These are phyloP conservation scores for Drosophila stalkeri DNA, from an alignment of 2,888 invertebrate species.

Conservation along the genomic window DNA sequence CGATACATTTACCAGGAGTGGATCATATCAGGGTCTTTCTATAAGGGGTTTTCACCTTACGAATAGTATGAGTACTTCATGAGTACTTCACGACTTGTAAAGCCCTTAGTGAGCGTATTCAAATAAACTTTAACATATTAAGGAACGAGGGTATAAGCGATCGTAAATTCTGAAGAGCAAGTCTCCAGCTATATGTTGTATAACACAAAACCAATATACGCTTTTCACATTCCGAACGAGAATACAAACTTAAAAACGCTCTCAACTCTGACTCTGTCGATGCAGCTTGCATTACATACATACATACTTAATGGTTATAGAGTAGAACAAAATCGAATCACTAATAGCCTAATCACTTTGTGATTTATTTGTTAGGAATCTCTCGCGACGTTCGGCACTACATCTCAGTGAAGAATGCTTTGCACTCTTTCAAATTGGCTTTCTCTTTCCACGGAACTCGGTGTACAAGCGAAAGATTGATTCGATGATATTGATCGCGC, in stretches of 20 bases:
- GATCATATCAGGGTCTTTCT: too few species aligned
- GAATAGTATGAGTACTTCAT: too few species aligned
- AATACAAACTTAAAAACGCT: too few species aligned
- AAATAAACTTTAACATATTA: neutral
- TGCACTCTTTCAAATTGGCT: constrained; percentile 89
- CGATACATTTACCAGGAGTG: too few species aligned
- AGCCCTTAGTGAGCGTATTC: neutral
- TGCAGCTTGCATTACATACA: too few species aligned
- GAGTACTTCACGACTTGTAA: too few species aligned
- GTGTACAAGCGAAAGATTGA: constrained; percentile 88
- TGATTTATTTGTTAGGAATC: constrained; percentile 74
- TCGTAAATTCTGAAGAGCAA: neutral
- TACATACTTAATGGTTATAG: neutral
- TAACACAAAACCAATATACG: too few species aligned
- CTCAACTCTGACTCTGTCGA: too few species aligned
- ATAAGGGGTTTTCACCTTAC: too few species aligned
- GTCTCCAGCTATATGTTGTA: neutral
- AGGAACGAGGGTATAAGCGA: neutral
- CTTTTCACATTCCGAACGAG: too few species aligned
- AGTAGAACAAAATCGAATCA: neutral
- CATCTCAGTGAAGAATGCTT: constrained; percentile 92
- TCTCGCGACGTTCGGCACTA: constrained; percentile 87
- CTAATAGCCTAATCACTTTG: neutral
- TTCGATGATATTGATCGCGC: constrained; percentile 87
- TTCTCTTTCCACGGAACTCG: constrained; percentile 88